Conservation (phyloP, 2,113 vertebrate genomes). For the Balaenoptera acutorostrata region DNA sequence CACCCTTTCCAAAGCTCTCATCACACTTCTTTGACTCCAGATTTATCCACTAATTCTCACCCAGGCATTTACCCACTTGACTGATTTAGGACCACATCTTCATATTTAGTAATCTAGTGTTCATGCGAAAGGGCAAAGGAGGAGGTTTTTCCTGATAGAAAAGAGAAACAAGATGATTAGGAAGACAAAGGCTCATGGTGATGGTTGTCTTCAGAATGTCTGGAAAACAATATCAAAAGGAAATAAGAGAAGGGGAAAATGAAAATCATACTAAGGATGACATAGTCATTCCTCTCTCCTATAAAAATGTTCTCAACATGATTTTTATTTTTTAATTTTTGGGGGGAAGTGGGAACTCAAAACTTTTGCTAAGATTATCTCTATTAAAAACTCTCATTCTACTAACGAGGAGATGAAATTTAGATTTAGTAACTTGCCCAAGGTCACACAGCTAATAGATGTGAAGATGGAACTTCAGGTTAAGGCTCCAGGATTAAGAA, state of each 20-base stretch:
- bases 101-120: background rate
- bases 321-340: background rate
- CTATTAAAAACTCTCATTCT: background rate
- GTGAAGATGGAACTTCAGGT: background rate
- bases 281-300: background rate
- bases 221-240: background rate
- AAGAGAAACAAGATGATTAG: background rate
- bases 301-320: background rate
- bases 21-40: background rate
- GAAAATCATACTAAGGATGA: background rate
- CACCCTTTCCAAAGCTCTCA: background rate
- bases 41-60: background rate
- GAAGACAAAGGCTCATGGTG: background rate
- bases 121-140: background rate
- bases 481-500: background rate
- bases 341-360: background rate
- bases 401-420: background rate
- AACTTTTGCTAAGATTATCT: background rate
- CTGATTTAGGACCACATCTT: background rate
- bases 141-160: background rate
- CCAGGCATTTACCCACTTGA: background rate
- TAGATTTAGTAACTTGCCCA: background rate
- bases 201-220: background rate
- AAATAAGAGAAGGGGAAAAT: background rate
- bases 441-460: background rate